Conservation (phyloP, 2,888 invertebrate species). For the Eledone cirrhosa region DNA sequence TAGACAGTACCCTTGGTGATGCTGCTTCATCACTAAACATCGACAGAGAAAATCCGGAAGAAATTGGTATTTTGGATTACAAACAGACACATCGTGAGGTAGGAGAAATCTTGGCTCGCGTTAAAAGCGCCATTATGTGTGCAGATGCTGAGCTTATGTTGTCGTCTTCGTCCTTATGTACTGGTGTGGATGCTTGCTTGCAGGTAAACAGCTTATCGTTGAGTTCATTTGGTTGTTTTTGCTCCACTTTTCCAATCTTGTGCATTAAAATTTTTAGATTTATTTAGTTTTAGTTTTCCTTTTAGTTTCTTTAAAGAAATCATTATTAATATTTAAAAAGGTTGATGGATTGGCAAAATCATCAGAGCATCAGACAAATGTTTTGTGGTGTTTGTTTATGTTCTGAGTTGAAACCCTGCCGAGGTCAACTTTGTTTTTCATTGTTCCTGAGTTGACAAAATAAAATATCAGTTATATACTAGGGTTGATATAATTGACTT, state of each 20-base stretch:
- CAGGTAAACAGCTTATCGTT: slow-evolving; percentile 26
- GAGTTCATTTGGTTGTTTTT: slow-evolving; percentile 18
- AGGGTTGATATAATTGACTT: too few relatives aligned
- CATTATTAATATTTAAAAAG: too few relatives aligned
- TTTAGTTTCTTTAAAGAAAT: too few relatives aligned
- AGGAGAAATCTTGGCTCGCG: slow-evolving; percentile 35
- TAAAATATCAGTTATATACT: too few relatives aligned
- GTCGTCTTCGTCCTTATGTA: slow-evolving; percentile 25
- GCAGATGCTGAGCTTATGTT: slow-evolving; percentile 38
- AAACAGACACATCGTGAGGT: slow-evolving; percentile 32
- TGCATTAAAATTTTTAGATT: background rate
- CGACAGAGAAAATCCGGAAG: slow-evolving; percentile 17
- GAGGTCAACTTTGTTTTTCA: too few relatives aligned
- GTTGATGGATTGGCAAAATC: too few relatives aligned
- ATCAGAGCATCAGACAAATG: too few relatives aligned
- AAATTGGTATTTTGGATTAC: slow-evolving; percentile 26
- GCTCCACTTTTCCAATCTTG: background rate
- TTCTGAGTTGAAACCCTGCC: too few relatives aligned
- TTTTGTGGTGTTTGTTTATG: too few relatives aligned
- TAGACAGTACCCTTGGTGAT: slow-evolving; percentile 36
- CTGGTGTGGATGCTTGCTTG: slow-evolving; percentile 28
- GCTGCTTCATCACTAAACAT: background rate
- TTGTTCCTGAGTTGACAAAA: too few relatives aligned
- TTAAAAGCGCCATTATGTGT: slow-evolving; percentile 36
- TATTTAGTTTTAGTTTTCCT: too few relatives aligned